Evolutionary conservation across 2,113 vertebrate genomes (phyloP).

Genomic region (Macrotis lagotis): DNA sequence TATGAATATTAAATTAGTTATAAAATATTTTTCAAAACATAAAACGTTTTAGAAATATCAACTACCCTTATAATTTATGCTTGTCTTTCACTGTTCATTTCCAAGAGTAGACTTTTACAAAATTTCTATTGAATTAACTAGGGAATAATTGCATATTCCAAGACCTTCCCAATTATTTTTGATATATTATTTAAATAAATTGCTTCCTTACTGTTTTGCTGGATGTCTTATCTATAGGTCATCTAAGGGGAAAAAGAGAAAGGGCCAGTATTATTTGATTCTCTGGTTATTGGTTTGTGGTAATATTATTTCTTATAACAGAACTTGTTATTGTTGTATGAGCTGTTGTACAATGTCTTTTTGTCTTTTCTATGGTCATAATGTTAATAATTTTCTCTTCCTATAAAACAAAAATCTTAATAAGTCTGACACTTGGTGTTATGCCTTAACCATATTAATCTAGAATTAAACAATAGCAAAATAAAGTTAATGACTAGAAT

Average conservation of each 20-base stretch:
- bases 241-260: conserved; percentile 19
- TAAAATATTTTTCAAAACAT: background rate
- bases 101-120: background rate
- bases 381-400: conserved; percentile 27
- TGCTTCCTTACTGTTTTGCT: background rate
- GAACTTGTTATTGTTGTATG: background rate
- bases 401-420: conserved; percentile 32
- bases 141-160: background rate
- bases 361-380: conserved; percentile 4
- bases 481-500: background rate
- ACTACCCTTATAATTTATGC: background rate
- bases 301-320: conserved; percentile 15
- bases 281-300: background rate
- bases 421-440: conserved; percentile 5
- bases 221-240: background rate
- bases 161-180: background rate
- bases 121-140: background rate
- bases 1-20: background rate
- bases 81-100: background rate
- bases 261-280: background rate
- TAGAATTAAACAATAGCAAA: conserved; percentile 39
- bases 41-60: background rate
- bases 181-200: background rate
- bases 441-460: conserved; percentile 35
- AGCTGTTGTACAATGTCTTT: conserved; percentile 34